A percentile compares a stretch with the other conserved stretches of the same genome.
phyloP scores from a whole-genome alignment of 2,797 vertebrate genomes.

The Syngnathus acus region DNA sequence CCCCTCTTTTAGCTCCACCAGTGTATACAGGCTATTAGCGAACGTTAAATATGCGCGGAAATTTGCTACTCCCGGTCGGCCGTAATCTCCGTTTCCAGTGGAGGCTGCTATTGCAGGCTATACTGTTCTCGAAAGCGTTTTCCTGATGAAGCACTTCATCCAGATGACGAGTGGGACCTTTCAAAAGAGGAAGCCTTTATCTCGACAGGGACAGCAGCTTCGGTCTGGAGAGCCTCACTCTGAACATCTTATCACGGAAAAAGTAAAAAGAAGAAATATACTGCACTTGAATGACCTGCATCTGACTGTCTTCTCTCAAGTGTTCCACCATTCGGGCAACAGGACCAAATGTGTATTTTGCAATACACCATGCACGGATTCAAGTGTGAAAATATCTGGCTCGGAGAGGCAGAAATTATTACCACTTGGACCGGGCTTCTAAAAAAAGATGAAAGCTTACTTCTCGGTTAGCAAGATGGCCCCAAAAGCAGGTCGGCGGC shows the following conservation, averaged over 20 bases:
- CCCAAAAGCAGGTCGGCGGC: constrained; percentile 42
- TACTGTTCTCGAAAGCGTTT: constrained; percentile 37
- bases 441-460: constrained; percentile 60
- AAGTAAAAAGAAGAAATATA: constrained; percentile 22
- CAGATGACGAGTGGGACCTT: constrained; percentile 62
- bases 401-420: constrained; percentile 63
- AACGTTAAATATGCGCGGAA: neutral
- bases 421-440: constrained; percentile 38
- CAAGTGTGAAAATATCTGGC: constrained; percentile 30
- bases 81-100: too few relatives aligned
- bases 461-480: constrained; percentile 55
- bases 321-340: constrained; percentile 41
- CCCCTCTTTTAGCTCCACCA: too few relatives aligned
- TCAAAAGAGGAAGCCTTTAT: constrained; percentile 70
- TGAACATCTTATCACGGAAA: constrained; percentile 59
- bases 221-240: constrained; percentile 69
- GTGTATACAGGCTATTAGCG: too few relatives aligned
- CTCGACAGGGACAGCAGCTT: constrained; percentile 54
- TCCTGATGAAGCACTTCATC: constrained; percentile 57
- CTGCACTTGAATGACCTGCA: constrained; percentile 52
- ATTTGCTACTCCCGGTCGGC: too few relatives aligned
- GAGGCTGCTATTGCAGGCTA: neutral
- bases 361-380: constrained; percentile 26
- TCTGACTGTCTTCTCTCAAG: constrained; percentile 61
- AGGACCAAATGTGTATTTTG: constrained; percentile 41